Base-by-base conservation (phyloP, 2,888 invertebrate species). In the Caenorhabditis drosophilae region DNA sequence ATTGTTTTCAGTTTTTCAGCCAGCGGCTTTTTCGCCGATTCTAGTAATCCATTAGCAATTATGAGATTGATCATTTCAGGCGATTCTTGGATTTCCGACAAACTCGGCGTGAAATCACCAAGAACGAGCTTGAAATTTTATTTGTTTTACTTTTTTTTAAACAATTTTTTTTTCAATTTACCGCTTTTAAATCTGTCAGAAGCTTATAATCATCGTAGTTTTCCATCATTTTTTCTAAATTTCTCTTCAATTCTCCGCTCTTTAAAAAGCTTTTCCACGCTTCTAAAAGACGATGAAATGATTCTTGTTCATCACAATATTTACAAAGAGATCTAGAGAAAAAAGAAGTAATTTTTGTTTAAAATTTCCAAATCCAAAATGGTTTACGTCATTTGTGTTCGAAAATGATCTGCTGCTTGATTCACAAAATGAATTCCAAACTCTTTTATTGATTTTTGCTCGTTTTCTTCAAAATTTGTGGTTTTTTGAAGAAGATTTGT, bases 251-350 rank as follows among this genome's bases (percentile, higher is more conserved):
- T 15, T 42, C 36, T 45, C 59, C 66, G 34, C 55, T 59, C 18
- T 60, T 66, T 31, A 60, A 46, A 25, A 56, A 59, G 18, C 48
- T 55, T 27, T 66, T 66, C 66, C 66, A 66, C 7, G 66, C 55
- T 3, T 66, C 66, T 11, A 66, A 25, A 18, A 66, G 48, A 11
- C 51, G 36, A 0, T 46, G 26, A 36, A 66, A 66, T n/a, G 59
- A 48, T 35, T 66, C 58, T 1, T 31, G 7, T 20, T 64, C 59
- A n/a, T 66, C 56, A 20, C 66, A 66, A 25, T 66, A 66, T 27
- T 66, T 66, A 36, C 66, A 59, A n/a, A 66, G 18, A 1, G 59
- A 66, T n/a, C n/a, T n/a, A n/a, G n/a, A n/a, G n/a, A n/a, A n/a
- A n/a, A n/a, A n/a, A 2, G 47, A n/a, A 36, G 35, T 36, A 36